Base-by-base conservation (phyloP, 2,113 vertebrate species). In the Rhea pennata region DNA sequence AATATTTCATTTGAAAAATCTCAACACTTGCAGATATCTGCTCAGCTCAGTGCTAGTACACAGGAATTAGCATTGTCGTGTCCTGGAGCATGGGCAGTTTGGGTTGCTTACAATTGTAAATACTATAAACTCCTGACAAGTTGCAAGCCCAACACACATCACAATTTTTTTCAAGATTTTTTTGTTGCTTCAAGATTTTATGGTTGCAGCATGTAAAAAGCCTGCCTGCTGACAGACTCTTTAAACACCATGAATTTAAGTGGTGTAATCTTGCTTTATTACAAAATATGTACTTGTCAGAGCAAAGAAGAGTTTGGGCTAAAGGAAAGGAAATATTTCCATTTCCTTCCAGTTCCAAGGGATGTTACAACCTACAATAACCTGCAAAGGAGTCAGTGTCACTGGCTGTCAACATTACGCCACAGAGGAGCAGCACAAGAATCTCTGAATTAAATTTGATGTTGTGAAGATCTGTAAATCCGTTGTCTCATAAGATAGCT, bases 301-400 rank as follows among this genome's bases (percentile, higher is more conserved):
- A 70, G 33, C 78, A 53, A 8, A 48, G 66, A 71, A 71, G 87
- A 71, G 87, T 91, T 58, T 54, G 54, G 85, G 67, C 75, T 36
- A 88, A 91, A 94, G 59, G 79, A 62, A 92, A 91, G 5, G 10
- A 64, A 51, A 21, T 9, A 17, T 86, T 93, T 46, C 87, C 13
- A 83, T 87, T 96, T 96, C 95, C 92, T 88, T 64, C 36, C 36
- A 21, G 93, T 82, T 58, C 87, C 69, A 10, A 40, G 70, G 70
- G 31, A 9, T 39, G 62, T 53, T 31, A 53, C 67, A 44, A 48
- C 48, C 58, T 48, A 13, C 51, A 77, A 84, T 17, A 15, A 17
- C 50, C 53, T 51, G 44, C 48, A 7, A 3, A 40, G 31, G 44
- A 22, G 15, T 5, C 33, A 42, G 65, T 1, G 33, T 64, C 53